Evolutionary conservation across 2,888 invertebrate genomes (phyloP).

Genomic region (Heliconius ethilla): DNA sequence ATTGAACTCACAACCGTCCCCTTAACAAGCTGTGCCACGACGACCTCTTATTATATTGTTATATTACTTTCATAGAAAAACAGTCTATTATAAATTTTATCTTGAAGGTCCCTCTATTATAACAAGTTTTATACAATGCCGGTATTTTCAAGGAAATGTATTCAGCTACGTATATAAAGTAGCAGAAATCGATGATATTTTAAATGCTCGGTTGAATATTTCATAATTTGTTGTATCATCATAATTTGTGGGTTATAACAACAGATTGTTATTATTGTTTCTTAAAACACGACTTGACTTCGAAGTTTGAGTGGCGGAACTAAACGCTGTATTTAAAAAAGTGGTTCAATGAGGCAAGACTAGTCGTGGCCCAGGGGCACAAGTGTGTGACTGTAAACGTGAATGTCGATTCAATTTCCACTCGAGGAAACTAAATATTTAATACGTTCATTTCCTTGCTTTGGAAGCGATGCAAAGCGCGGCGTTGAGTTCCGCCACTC

Average conservation of each 20-base stretch:
- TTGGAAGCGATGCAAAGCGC: no score
- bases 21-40: not conserved
- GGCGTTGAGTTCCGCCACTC: no score
- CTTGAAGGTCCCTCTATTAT: slow-evolving; percentile 13
- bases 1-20: not conserved
- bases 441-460: no score
- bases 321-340: not conserved
- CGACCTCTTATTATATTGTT: not conserved
- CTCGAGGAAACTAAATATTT: no score
- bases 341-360: no score
- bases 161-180: not conserved
- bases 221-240: not conserved
- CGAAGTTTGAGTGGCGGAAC: not conserved
- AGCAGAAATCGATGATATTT: not conserved
- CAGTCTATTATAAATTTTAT: slow-evolving; percentile 12
- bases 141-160: not conserved
- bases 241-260: no score
- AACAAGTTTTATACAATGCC: slow-evolving; percentile 3
- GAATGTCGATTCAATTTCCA: no score
- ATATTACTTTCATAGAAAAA: not conserved
- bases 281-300: no score
- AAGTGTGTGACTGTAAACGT: no score
- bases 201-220: not conserved
- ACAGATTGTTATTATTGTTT: no score
- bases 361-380: no score